Conservation (phyloP, 2,888 invertebrate genomes). For the Melinopterus prodromus region DNA sequence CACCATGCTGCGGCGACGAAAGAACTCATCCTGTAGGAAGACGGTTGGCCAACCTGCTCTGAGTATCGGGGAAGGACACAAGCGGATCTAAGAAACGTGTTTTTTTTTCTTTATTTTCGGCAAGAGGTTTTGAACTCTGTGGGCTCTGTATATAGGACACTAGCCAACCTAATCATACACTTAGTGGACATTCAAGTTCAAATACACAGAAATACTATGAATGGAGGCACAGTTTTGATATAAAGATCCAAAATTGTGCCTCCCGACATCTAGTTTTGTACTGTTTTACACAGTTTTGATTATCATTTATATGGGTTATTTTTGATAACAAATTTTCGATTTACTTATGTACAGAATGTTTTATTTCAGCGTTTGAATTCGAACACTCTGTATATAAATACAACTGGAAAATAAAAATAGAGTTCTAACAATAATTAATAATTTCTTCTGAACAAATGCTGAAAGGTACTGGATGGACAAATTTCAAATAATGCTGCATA, state of each 20-base stretch:
- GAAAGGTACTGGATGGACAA: background rate
- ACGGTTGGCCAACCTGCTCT: background rate
- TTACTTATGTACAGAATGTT: slow-evolving; percentile 51
- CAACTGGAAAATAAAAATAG: background rate
- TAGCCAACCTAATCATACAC: background rate
- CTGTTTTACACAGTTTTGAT: slow-evolving; percentile 4
- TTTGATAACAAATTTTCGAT: background rate
- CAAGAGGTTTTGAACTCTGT: slow-evolving; percentile 4
- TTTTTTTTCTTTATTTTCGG: background rate
- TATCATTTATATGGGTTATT: slow-evolving; percentile 4
- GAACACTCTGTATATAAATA: slow-evolving; percentile 30
- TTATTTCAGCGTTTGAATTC: slow-evolving; percentile 48
- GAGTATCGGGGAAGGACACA: slow-evolving; percentile 4
- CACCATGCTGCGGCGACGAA: background rate
- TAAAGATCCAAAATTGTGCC: background rate
- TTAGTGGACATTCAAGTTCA: background rate
- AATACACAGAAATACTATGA: background rate
- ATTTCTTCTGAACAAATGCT: slow-evolving; percentile 4
- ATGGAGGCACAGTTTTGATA: background rate
- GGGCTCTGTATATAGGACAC: background rate
- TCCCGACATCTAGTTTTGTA: background rate
- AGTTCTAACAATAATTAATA: background rate
- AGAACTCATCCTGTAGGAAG: background rate
- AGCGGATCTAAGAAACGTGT: background rate
- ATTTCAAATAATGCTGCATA: background rate